Percentiles rank a stretch among this genome's conserved stretches.
phyloP scores from a whole-genome alignment of 2,113 vertebrate genomes.

The Lycaon pictus region DNA sequence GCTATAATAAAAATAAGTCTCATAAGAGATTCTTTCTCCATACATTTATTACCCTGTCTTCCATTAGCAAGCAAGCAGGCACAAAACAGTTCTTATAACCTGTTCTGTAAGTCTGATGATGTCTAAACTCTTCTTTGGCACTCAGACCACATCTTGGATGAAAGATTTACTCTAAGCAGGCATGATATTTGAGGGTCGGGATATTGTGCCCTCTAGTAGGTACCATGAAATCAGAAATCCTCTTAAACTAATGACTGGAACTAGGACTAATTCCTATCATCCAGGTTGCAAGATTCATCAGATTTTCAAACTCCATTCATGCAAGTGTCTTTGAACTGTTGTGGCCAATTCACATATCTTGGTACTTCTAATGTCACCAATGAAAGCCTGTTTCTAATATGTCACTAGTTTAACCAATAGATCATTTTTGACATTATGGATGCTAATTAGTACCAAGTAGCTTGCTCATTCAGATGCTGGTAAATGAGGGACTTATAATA shows the following conservation, averaged over 20 bases:
- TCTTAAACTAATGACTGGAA: neutral
- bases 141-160: neutral
- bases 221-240: neutral
- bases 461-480: neutral
- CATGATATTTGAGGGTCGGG: neutral
- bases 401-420: neutral
- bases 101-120: neutral
- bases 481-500: neutral
- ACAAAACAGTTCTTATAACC: neutral
- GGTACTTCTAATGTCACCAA: neutral
- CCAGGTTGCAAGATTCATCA: neutral
- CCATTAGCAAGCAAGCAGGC: neutral
- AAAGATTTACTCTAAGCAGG: neutral
- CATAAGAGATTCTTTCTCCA: neutral
- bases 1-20: neutral
- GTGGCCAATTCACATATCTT: neutral
- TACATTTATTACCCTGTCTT: neutral
- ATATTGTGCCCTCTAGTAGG: neutral
- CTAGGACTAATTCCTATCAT: neutral
- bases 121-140: neutral
- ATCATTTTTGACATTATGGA: neutral
- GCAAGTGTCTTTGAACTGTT: neutral
- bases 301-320: conserved; percentile 18
- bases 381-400: neutral
- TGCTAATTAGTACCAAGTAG: neutral